Conservation (phyloP, 2,797 vertebrate genomes). For the Gymnocypris eckloni region DNA sequence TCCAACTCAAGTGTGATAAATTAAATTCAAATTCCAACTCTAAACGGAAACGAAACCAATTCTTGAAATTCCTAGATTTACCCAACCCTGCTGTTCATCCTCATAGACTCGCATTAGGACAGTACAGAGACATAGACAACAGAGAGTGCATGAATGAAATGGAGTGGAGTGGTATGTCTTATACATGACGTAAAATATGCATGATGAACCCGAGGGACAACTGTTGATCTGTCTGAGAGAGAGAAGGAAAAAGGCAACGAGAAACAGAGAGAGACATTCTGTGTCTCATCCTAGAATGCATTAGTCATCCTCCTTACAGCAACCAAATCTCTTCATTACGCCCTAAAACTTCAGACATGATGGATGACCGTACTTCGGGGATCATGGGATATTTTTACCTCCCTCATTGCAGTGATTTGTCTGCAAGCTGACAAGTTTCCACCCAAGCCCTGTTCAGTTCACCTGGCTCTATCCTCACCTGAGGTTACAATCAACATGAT, state of each 20-base stretch:
- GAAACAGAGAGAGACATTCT: conserved; percentile 11
- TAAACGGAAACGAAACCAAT: neutral
- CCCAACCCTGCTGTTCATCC: neutral
- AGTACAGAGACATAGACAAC: conserved; percentile 1
- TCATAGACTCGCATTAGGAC: neutral
- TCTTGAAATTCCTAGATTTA: neutral
- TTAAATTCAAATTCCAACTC: neutral
- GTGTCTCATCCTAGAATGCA: conserved; percentile 34
- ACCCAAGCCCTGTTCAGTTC: neutral
- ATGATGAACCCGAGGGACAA: conserved; percentile 29
- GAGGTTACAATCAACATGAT: neutral
- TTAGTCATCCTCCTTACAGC: conserved; percentile 39
- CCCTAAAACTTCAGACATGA: conserved; percentile 35
- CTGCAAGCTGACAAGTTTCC: neutral
- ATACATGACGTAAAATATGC: conserved; percentile 54
- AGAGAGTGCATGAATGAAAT: neutral
- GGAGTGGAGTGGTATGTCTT: conserved; percentile 21
- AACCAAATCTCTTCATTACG: conserved; percentile 39
- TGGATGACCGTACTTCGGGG: conserved; percentile 34
- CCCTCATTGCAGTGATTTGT: conserved; percentile 35
- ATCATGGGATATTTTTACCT: conserved; percentile 45
- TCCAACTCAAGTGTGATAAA: neutral
- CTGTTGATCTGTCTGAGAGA: neutral
- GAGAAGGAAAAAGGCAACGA: neutral
- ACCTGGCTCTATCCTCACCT: conserved; percentile 11